phyloP scores from a whole-genome alignment of 2,113 vertebrate species.

The Saguinus midas region DNA sequence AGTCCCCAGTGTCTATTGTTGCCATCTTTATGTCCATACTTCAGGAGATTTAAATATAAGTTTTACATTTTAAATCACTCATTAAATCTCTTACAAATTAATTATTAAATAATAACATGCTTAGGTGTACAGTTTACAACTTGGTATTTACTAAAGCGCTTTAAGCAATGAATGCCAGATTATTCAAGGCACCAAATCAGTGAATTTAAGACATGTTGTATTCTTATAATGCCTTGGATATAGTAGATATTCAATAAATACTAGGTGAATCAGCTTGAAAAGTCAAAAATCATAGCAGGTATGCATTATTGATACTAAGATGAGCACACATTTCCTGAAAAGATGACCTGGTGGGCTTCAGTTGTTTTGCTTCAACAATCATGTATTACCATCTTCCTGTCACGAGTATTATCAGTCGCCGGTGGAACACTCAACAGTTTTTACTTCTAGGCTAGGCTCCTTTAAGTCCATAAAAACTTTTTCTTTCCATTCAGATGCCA shows the following conservation, averaged over 20 bases:
- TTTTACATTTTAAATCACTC: constrained; percentile 13
- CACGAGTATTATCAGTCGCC: not conserved
- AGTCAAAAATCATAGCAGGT: not conserved
- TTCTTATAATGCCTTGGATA: not conserved
- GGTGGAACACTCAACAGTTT: not conserved
- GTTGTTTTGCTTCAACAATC: not conserved
- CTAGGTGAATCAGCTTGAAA: not conserved
- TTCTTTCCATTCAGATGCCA: not conserved
- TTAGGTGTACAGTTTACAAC: not conserved
- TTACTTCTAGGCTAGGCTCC: not conserved
- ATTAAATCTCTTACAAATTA: not conserved
- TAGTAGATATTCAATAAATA: not conserved
- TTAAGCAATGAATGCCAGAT: not conserved
- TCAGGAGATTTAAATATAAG: not conserved
- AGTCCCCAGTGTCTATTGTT: no score
- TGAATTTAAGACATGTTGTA: not conserved
- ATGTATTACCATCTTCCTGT: not conserved
- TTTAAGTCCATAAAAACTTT: not conserved
- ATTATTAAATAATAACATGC: not conserved
- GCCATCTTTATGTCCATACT: not conserved
- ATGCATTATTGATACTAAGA: not conserved
- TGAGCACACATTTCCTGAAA: not conserved
- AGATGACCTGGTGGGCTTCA: not conserved
- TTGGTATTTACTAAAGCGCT: not conserved
- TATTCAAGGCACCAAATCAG: not conserved